Evolutionary conservation across 2,797 vertebrate genomes (phyloP).

Genomic region (Urocyon cinereoargenteus): DNA sequence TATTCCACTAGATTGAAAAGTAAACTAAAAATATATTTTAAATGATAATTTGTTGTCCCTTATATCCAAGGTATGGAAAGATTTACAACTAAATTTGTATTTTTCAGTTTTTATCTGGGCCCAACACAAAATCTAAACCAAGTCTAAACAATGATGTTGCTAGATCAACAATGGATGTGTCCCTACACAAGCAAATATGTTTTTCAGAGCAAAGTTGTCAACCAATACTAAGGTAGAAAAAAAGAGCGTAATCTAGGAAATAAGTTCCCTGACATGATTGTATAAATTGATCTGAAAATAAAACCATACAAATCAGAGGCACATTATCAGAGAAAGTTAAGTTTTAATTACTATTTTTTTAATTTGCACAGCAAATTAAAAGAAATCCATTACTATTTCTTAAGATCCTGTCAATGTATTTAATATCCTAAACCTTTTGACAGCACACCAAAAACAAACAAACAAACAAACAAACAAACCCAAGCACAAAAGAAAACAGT

Average conservation of each 20-base stretch:
- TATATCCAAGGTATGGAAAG: background rate
- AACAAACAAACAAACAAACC: slow-evolving; percentile 32
- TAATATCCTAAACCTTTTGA: slow-evolving; percentile 20
- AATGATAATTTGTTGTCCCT: background rate
- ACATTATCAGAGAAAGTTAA: background rate
- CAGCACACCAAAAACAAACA: slow-evolving; percentile 27
- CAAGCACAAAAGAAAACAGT: background rate
- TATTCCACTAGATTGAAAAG: slow-evolving; percentile 14
- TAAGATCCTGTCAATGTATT: slow-evolving; percentile 1
- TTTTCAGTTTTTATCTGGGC: background rate
- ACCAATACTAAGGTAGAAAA: background rate
- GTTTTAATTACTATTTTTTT: slow-evolving; percentile 41
- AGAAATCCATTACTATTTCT: background rate
- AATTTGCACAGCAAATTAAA: background rate
- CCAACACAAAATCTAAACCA: slow-evolving; percentile 34
- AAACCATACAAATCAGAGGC: slow-evolving; percentile 9
- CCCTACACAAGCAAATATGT: slow-evolving; percentile 19
- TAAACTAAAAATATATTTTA: slow-evolving; percentile 30
- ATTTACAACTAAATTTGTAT: slow-evolving; percentile 52
- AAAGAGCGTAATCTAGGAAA: background rate
- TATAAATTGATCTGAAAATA: background rate
- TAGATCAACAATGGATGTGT: background rate
- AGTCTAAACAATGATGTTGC: background rate
- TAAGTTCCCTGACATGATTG: slow-evolving; percentile 10
- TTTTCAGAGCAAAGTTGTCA: background rate